Conservation (phyloP, 2,113 vertebrate genomes). For the Coptodon bakossiorum region DNA sequence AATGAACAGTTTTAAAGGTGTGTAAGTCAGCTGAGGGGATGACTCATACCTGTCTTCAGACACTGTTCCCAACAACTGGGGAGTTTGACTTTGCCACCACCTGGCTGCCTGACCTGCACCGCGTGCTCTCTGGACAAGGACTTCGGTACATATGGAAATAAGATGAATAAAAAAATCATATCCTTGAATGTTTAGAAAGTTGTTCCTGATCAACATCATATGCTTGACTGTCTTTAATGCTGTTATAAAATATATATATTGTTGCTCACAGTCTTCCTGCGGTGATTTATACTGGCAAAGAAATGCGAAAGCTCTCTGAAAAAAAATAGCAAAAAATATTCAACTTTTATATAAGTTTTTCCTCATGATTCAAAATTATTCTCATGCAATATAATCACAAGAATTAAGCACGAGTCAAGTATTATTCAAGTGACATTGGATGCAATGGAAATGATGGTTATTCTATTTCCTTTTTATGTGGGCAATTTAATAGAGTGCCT, state of each 20-base stretch:
- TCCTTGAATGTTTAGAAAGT: background rate
- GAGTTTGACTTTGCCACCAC: conserved; percentile 21
- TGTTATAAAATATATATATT: background rate
- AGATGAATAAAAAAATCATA: background rate
- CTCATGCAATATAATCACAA: background rate
- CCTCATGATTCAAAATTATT: background rate
- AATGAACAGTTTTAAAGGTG: background rate
- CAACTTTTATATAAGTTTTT: background rate
- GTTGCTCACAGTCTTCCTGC: background rate
- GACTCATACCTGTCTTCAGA: conserved; percentile 32
- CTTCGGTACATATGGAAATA: background rate
- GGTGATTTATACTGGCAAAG: background rate
- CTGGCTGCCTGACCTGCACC: background rate
- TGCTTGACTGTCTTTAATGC: background rate
- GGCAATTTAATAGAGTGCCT: background rate
- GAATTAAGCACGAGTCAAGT: background rate
- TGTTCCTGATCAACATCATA: background rate
- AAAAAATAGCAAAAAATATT: background rate
- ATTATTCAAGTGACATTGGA: background rate
- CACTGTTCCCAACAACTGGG: conserved; percentile 1
- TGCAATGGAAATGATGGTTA: background rate
- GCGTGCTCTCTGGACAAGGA: background rate
- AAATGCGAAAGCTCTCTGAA: background rate
- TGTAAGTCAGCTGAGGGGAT: background rate
- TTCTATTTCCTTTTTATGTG: background rate